Conservation (phyloP, 2,113 vertebrate genomes). For the Varanus salvator region DNA sequence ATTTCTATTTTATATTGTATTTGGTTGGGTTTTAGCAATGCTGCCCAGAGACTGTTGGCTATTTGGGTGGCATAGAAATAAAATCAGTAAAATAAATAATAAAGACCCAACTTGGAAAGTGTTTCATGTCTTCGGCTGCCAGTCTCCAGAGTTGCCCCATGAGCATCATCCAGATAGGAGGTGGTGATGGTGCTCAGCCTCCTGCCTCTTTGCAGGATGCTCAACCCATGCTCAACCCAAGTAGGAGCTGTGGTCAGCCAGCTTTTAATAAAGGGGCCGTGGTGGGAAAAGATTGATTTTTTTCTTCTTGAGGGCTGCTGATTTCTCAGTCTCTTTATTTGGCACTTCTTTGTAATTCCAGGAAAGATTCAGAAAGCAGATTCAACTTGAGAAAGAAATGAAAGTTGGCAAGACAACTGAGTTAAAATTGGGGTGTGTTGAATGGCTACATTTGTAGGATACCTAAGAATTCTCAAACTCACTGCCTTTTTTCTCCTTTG, state of each 20-base stretch:
- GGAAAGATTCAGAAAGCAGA: constrained; percentile 26
- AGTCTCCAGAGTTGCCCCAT: neutral
- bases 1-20: too few species aligned
- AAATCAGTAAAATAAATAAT: too few species aligned
- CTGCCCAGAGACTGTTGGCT: too few species aligned
- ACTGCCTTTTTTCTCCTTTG: constrained; percentile 10
- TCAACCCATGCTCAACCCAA: neutral
- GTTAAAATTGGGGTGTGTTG: neutral
- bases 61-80: too few species aligned
- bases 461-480: constrained; percentile 19
- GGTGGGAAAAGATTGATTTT: constrained; percentile 5
- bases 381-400: neutral
- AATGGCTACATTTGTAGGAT: constrained; percentile 45
- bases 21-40: too few species aligned
- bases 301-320: neutral
- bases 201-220: neutral
- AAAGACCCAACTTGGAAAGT: neutral
- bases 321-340: neutral
- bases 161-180: neutral
- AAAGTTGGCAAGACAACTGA: constrained; percentile 19
- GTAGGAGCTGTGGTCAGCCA: neutral
- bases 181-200: neutral
- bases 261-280: constrained; percentile 4
- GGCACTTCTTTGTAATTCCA: neutral
- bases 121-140: neutral